Evolutionary conservation across 2,888 invertebrate genomes (phyloP), one percentile per base, ranked within the genome.

Genomic region (Metellina segmentata): DNA sequence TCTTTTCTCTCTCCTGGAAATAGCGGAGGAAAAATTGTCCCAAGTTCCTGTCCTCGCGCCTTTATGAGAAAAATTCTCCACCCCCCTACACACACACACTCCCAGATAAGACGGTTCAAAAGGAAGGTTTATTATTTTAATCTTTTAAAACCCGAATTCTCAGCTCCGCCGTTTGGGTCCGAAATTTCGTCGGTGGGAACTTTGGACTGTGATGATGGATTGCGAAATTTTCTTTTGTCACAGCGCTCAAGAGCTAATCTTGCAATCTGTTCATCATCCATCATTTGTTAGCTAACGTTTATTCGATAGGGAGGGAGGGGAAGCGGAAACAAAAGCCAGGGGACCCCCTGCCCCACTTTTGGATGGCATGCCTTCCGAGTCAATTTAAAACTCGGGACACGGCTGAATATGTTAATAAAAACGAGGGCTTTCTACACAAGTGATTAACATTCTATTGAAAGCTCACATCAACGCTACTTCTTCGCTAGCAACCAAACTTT

Each of bases 221-320:
- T 86, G 90, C 75, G n/a, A 71, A 86, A 85, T 74, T 89, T 90
- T 81, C 75, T 90, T 88, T 85, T 75, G 61, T 61, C 81, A 81
- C 81, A 69, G 81, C 70, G 71, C 69, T 86, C 81, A 81, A 90
- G 85, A 81, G 90, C 86, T 90, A 90, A 90, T 90, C 90, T 78
- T 74, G 81, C 90, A 85, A 90, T 85, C 85, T 90, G 85, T 90
- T 79, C 86, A 86, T 71, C 90, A 90, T 90, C 90, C 90, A 90
- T 90, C 90, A 90, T 77, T 69, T 86, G 90, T 70, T 75, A 85
- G 81, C 85, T 78, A 85, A 85, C 90, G 81, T 85, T 90, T 90
- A 90, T 90, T 81, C 85, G 85, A 85, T 90, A 90, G 69, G 52
- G 20, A 34, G 34, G 34, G 51, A 34, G 75, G 77, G 89, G 70